Evolutionary conservation across 2,888 invertebrate genomes (phyloP).

Genomic region (Sphinx pinastri): DNA sequence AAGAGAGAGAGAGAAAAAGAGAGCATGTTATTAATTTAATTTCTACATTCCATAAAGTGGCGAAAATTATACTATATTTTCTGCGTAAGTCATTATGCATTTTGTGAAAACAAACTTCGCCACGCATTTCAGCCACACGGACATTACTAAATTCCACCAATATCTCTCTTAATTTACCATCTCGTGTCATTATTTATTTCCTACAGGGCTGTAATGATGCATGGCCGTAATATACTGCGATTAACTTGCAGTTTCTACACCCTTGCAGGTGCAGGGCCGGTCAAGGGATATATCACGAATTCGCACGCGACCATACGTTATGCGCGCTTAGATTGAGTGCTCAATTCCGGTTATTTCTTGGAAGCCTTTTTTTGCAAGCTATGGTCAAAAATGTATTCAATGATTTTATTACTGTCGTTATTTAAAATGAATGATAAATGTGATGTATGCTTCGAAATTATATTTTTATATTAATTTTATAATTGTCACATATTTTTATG

Average conservation of each 20-base stretch:
- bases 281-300: slow-evolving; percentile 54
- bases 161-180: slow-evolving; percentile 47
- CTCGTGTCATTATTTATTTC: slow-evolving; percentile 51
- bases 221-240: slow-evolving; percentile 64
- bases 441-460: no score
- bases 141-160: slow-evolving; percentile 32
- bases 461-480: no score
- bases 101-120: no score
- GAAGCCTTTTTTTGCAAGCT: neutral
- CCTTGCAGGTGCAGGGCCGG: slow-evolving; percentile 64
- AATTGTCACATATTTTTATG: no score
- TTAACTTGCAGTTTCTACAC: slow-evolving; percentile 75
- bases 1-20: no score
- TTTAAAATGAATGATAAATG: neutral
- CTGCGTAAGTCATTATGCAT: no score
- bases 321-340: slow-evolving; percentile 60
- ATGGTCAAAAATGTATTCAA: slow-evolving; percentile 1
- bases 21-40: no score
- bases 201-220: slow-evolving; percentile 59
- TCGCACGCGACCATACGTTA: slow-evolving; percentile 71
- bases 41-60: no score
- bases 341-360: slow-evolving; percentile 34
- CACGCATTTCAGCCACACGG: no score
- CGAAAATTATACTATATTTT: no score
- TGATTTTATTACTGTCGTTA: neutral